These are phyloP conservation scores for Arvicanthis niloticus DNA, from an alignment of 2,113 vertebrate genomes.

Conservation along the genomic window DNA sequence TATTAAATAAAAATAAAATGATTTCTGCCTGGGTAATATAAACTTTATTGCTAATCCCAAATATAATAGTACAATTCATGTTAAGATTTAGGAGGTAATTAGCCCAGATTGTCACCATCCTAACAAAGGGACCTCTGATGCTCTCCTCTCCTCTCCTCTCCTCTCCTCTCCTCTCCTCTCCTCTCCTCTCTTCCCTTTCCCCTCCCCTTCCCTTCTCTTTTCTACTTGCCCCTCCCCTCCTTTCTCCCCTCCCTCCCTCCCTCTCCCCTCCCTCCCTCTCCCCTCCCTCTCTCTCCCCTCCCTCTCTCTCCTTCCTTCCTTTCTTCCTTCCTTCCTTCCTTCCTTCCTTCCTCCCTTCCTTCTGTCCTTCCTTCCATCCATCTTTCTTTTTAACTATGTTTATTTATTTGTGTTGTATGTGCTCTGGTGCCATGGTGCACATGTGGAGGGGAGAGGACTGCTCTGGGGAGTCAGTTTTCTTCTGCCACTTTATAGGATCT, in stretches of 20 bases:
- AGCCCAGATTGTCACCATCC: not conserved
- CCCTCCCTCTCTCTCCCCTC: no score
- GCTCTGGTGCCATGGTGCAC: no score
- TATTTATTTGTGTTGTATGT: not conserved
- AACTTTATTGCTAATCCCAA: not conserved
- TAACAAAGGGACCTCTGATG: not conserved
- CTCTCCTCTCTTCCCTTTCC: not conserved
- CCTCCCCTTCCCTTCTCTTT: not conserved
- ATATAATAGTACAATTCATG: not conserved
- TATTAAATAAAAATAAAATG: constrained; percentile 25
- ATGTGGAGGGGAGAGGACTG: not conserved
- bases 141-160: not conserved
- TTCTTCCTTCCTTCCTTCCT: not conserved
- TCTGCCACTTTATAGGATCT: not conserved
- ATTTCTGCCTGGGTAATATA: constrained; percentile 7
- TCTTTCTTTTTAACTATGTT: not conserved
- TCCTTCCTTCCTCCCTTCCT: no score
- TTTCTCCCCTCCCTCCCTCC: no score
- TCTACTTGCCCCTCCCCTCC: no score
- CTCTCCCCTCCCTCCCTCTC: no score
- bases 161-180: no score
- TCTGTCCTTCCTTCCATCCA: no score
- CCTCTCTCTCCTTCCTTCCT: not conserved
- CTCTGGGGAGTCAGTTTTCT: not conserved
- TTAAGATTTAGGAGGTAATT: not conserved